A percentile compares a stretch with the other conserved stretches of the same genome.
Conservation (phyloP, 2,113 vertebrate genomes). For the Neotragus pygmaeus region DNA sequence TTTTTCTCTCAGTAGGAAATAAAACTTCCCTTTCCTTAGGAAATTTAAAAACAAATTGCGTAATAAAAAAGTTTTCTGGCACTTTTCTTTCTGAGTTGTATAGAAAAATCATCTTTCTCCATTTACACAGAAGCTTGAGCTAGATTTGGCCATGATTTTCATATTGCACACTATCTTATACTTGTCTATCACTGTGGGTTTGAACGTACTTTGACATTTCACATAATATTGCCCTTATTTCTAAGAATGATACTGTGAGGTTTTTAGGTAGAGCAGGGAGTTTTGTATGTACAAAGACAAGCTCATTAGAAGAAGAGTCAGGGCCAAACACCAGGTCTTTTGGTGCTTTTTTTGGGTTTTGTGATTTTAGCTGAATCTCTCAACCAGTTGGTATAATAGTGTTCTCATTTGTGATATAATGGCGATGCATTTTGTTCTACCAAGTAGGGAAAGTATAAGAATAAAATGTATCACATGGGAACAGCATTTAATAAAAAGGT, state of each 20-base stretch:
- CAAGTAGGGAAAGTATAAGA: neutral
- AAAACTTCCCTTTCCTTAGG: constrained; percentile 24
- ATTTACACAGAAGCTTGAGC: neutral
- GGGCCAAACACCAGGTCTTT: neutral
- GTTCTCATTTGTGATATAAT: neutral
- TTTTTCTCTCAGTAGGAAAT: constrained; percentile 1
- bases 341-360: neutral
- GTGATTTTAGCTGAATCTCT: neutral
- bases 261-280: neutral
- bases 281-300: neutral
- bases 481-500: neutral
- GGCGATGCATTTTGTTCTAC: neutral
- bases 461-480: neutral
- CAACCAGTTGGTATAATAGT: neutral
- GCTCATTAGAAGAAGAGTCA: neutral
- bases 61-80: constrained; percentile 13
- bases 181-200: neutral
- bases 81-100: neutral
- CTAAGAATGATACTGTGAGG: neutral
- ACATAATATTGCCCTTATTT: neutral
- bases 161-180: neutral
- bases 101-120: neutral
- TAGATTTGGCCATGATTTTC: neutral
- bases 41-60: neutral
- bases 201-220: neutral